Evolutionary conservation across 2,888 invertebrate species (phyloP), one percentile per base, ranked within the genome.

Genomic region (Drymonia ruficornis): DNA sequence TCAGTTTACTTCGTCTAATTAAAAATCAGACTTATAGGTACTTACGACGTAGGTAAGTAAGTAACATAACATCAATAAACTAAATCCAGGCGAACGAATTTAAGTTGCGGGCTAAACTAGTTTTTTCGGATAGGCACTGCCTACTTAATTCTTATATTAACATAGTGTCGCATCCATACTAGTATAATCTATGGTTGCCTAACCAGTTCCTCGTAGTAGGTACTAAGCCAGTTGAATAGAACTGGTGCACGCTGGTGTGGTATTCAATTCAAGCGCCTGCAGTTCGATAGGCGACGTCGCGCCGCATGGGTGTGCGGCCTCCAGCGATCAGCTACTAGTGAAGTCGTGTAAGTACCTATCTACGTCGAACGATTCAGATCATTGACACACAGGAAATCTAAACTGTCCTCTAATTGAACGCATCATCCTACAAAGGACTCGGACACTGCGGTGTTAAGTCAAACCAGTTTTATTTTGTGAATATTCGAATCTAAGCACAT

Each of bases 321-420:
- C 52, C 42, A 51, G 16, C 40, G 57, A 43, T 38, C 54, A 53
- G 47, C 16, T n/a, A 45, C 46, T 57, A 69, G 72, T 63, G 74
- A 80, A 81, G 78, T 77, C 81, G 53, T 75, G 78, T 57, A 52
- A 60, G 29, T 34, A 40, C 51, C 18, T n/a, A 23, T n/a, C 54
- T 48, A n/a, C n/a, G 36, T 3, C 28, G 51, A 58, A 53, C 65
- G 64, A 73, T 69, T 70, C 59, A 67, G 56, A 53, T 61, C 57
- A 76, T 76, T 75, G 71, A 66, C 69, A 48, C 54, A 64, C 80
- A 73, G 81, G 81, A 81, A 75, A 68, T 61, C 42, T 51, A 44
- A 50, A 56, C 61, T 46, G 51, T 59, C 61, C 51, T 63, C 56
- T 67, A 66, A 61, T 65, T 67, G 64, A 65, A 70, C 50, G 43